Percentiles rank a stretch among this genome's conserved stretches.
Conservation (phyloP, 2,888 invertebrate genomes). For the Anorthoa munda region DNA sequence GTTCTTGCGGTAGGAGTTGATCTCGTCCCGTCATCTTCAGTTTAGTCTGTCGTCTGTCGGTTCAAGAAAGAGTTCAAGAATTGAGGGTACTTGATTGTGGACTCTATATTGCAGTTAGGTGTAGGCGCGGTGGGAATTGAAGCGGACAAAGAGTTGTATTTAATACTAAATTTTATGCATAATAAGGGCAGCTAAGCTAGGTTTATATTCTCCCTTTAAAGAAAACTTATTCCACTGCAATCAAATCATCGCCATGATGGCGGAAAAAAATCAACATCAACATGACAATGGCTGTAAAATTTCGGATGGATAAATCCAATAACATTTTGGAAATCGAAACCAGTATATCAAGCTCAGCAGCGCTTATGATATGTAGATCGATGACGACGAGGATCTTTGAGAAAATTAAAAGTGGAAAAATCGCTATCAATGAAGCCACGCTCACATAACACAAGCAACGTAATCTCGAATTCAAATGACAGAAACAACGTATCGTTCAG, state of each 20-base stretch:
- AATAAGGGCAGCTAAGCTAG: too few relatives aligned
- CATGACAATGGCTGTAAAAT: too few relatives aligned
- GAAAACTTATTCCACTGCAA: too few relatives aligned
- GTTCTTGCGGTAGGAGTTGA: too few relatives aligned
- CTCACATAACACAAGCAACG: constrained; percentile 12
- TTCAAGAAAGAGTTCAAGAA: constrained; percentile 55
- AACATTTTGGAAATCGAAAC: too few relatives aligned
- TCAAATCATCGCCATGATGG: too few relatives aligned
- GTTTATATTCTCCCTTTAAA: too few relatives aligned
- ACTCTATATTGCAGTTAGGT: constrained; percentile 26
- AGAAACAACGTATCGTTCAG: constrained; percentile 15
- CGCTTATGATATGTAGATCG: background rate
- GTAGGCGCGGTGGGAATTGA: constrained; percentile 9
- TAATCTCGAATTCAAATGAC: constrained; percentile 58
- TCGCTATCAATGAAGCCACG: constrained; percentile 37
- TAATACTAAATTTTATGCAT: too few relatives aligned
- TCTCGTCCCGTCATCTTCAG: too few relatives aligned
- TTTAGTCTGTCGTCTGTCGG: too few relatives aligned
- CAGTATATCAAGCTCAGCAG: background rate
- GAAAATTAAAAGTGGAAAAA: background rate
- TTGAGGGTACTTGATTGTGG: constrained; percentile 62
- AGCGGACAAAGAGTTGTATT: background rate
- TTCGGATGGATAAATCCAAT: too few relatives aligned
- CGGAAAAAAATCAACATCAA: too few relatives aligned
- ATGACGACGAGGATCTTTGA: background rate